Evolutionary conservation across 2,797 vertebrate species (phyloP), one percentile per base, ranked within the genome.

Genomic region (Dendrocincla tyrannina): DNA sequence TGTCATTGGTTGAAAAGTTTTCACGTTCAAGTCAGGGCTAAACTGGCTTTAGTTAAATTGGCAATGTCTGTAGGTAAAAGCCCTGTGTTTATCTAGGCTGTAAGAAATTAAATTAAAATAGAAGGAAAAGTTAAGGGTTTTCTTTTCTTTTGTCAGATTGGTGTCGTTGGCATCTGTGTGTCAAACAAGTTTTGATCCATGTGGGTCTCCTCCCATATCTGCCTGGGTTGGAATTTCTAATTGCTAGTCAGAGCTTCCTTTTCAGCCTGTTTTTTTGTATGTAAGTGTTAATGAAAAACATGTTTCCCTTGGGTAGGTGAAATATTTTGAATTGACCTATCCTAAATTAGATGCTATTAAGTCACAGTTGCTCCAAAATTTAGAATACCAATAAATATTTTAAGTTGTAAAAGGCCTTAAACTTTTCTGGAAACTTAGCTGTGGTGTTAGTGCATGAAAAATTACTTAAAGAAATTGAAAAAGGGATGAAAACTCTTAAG

Each of bases 181-280:
- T 96, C 95, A 93, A 96, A 96, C 93, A 96, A 95, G 94, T 96
- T 96, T 97, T 97, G 95, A 96, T 96, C 95, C 93, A 94, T 97
- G 95, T 97, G 96, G 96, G 82, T 96, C 93, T 96, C 92, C 95
- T 97, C 95, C 93, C 91, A 92, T 94, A 91, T 97, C 93, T 97
- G 95, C 85, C 95, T 97, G 89, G 96, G 95, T 78, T 97, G 95
- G 96, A 95, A 89, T 96, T 96, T 96, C 95, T 96, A 96, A 95
- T 95, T 96, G 69, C 95, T 95, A 96, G 93, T 96, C 95, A 97
- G 94, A 95, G 62, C 95, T 96, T 97, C 92, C 96, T 95, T 97
- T 96, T 95, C 95, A 97, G 95, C 92, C 95, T 95, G 92, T 94
- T 95, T 96, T 96, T 96, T 96, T 96, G 93, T 96, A 95, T 96